phyloP scores from a whole-genome alignment of 2,888 invertebrate species.

The Cyrtodaria siliqua region DNA sequence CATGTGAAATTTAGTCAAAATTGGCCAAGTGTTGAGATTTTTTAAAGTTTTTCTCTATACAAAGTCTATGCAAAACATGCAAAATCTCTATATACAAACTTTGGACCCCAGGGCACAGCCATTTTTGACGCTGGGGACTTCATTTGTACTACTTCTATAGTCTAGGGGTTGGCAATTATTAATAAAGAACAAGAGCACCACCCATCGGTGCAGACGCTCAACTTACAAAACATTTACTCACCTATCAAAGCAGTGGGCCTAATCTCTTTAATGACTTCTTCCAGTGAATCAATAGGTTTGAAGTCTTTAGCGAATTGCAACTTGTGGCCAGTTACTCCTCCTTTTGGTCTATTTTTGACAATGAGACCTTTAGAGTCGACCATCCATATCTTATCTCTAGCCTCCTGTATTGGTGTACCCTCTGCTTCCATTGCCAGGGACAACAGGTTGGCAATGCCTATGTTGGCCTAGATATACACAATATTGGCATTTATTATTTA shows the following conservation, averaged over 20 bases:
- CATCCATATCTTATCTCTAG: slow-evolving; percentile 95
- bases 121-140: too few species aligned
- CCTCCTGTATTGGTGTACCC: slow-evolving; percentile 91
- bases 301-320: slow-evolving; percentile 92
- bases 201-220: slow-evolving; percentile 97
- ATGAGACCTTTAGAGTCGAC: slow-evolving; percentile 97
- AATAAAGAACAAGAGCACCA: too few species aligned
- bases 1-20: too few species aligned
- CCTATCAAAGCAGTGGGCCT: slow-evolving; percentile 97
- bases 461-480: slow-evolving; percentile 90
- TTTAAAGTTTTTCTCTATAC: too few species aligned
- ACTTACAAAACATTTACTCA: slow-evolving; percentile 87
- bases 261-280: slow-evolving; percentile 92
- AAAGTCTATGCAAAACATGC: too few species aligned
- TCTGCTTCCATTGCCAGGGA: slow-evolving; percentile 95
- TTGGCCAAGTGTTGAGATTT: too few species aligned
- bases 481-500: too few species aligned
- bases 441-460: slow-evolving; percentile 97
- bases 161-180: too few species aligned
- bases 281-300: slow-evolving; percentile 90
- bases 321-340: slow-evolving; percentile 89
- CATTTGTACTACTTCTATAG: too few species aligned
- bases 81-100: too few species aligned
- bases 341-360: slow-evolving; percentile 94
- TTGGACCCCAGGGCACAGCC: too few species aligned